phyloP scores from a whole-genome alignment of 2,888 invertebrate genomes.

The Pseudeuparius sepicola region DNA sequence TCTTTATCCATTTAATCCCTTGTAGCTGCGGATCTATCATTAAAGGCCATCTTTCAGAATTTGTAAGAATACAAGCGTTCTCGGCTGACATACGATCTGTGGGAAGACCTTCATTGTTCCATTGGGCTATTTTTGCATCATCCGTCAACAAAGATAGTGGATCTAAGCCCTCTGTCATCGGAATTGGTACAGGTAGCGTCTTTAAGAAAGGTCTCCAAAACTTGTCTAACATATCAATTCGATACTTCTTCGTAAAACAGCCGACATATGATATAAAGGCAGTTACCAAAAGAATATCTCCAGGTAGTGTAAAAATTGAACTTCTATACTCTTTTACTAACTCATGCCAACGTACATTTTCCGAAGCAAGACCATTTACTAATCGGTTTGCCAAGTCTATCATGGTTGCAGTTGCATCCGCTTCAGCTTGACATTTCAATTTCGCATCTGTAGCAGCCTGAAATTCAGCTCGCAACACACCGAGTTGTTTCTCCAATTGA shows the following conservation, averaged over 20 bases:
- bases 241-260: conserved; percentile 79
- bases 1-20: conserved; percentile 90
- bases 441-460: conserved; percentile 80
- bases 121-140: conserved; percentile 82
- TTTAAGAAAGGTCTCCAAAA: conserved; percentile 75
- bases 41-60: conserved; percentile 85
- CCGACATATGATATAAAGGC: conserved; percentile 94
- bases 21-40: conserved; percentile 90
- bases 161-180: conserved; percentile 69
- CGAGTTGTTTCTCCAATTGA: conserved; percentile 69
- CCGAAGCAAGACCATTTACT: conserved; percentile 86
- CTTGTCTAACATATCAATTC: conserved; percentile 65
- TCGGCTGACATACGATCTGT: conserved; percentile 90
- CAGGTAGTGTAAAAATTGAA: conserved; percentile 71
- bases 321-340: conserved; percentile 49
- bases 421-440: conserved; percentile 84
- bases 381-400: conserved; percentile 87
- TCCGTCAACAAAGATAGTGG: conserved; percentile 81
- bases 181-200: conserved; percentile 58
- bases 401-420: conserved; percentile 78
- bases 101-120: conserved; percentile 92
- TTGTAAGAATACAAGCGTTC: conserved; percentile 84
- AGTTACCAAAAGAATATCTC: conserved; percentile 79
- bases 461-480: conserved; percentile 68
- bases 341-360: conserved; percentile 76